Conservation (phyloP, 2,797 vertebrate species). For the Sebastes vulpes region DNA sequence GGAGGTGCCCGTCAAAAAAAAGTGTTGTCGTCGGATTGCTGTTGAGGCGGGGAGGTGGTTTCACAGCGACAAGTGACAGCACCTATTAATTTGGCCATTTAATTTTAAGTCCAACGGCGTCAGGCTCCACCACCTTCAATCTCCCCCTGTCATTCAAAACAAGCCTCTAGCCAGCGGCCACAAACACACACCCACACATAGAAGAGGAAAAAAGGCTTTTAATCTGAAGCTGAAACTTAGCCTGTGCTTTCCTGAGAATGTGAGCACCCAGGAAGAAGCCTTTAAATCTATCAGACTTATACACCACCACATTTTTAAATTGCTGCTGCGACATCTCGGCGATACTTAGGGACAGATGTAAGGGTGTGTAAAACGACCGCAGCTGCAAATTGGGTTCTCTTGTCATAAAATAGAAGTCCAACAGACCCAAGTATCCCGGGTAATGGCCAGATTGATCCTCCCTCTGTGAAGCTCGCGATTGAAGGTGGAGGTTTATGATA, state of each 20-base stretch:
- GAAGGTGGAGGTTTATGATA: slow-evolving; percentile 60
- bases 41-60: slow-evolving; percentile 49
- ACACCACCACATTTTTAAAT: slow-evolving; percentile 4
- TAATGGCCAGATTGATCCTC: slow-evolving; percentile 74
- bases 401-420: slow-evolving; percentile 50
- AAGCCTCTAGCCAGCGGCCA: slow-evolving; percentile 34
- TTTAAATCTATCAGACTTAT: slow-evolving; percentile 45
- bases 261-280: slow-evolving; percentile 1
- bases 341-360: slow-evolving; percentile 31
- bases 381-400: slow-evolving; percentile 50
- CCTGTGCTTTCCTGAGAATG: neutral
- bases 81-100: slow-evolving; percentile 81
- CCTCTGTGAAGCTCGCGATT: slow-evolving; percentile 37
- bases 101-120: slow-evolving; percentile 79
- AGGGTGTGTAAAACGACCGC: slow-evolving; percentile 33
- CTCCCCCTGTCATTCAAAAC: slow-evolving; percentile 74
- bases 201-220: slow-evolving; percentile 33
- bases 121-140: slow-evolving; percentile 82
- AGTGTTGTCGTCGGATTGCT: slow-evolving; percentile 26
- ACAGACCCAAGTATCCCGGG: slow-evolving; percentile 37
- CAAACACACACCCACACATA: slow-evolving; percentile 10
- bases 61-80: slow-evolving; percentile 67
- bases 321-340: neutral
- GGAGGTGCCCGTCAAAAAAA: slow-evolving; percentile 55
- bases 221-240: slow-evolving; percentile 44